A percentile compares a stretch with the other conserved stretches of the same genome.
phyloP scores from a whole-genome alignment of 2,888 invertebrate species.

The Tinea trinotella region DNA sequence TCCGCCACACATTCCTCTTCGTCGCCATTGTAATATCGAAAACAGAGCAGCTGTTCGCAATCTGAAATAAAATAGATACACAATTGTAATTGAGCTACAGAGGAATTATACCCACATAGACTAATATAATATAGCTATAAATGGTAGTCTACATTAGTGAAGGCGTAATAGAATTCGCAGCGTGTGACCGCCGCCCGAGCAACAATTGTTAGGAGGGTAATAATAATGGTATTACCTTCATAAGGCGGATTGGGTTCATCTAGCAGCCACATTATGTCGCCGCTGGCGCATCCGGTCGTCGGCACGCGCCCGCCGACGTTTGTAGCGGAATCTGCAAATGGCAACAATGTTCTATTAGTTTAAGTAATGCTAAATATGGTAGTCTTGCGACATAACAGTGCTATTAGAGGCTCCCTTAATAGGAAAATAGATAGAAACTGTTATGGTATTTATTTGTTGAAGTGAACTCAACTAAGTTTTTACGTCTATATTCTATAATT shows the following conservation, averaged over 20 bases:
- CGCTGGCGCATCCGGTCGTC: slow-evolving; percentile 70
- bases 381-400: not conserved
- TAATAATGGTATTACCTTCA: slow-evolving; percentile 60
- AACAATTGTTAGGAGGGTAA: slow-evolving; percentile 4
- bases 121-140: not conserved
- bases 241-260: slow-evolving; percentile 76
- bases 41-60: slow-evolving; percentile 78
- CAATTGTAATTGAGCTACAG: not conserved
- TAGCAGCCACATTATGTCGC: slow-evolving; percentile 80
- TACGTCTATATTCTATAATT: too few species aligned
- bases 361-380: slow-evolving; percentile 1
- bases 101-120: slow-evolving; percentile 2
- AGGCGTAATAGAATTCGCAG: slow-evolving; percentile 11
- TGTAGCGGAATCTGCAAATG: slow-evolving; percentile 47
- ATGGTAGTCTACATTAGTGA: not conserved
- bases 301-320: slow-evolving; percentile 62
- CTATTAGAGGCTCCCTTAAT: not conserved
- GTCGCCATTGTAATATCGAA: slow-evolving; percentile 79
- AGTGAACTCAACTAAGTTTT: too few species aligned
- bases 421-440: not conserved
- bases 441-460: too few species aligned
- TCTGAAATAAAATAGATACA: slow-evolving; percentile 58
- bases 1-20: slow-evolving; percentile 76
- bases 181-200: not conserved
- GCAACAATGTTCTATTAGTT: not conserved